These are phyloP conservation scores for Excalfactoria chinensis DNA, from an alignment of 2,113 vertebrate species.

Conservation along the genomic window DNA sequence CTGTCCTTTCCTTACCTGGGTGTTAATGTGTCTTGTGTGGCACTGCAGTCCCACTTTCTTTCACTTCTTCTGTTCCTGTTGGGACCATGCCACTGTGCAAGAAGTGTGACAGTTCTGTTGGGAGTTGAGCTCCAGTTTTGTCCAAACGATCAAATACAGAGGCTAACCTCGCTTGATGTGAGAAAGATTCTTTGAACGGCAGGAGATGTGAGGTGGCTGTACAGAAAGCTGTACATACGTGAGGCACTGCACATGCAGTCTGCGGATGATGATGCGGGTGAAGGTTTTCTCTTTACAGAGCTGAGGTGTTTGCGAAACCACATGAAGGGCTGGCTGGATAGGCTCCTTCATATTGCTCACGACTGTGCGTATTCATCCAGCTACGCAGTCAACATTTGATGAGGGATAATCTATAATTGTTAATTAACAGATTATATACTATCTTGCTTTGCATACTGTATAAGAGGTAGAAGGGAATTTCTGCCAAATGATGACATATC, in stretches of 20 bases:
- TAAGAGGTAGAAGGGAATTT: neutral
- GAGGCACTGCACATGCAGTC: neutral
- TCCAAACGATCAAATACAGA: neutral
- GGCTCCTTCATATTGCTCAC: neutral
- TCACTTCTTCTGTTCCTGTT: neutral
- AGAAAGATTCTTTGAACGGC: accelerated
- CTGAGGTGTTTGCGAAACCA: neutral
- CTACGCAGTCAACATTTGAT: neutral
- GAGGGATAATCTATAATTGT: neutral
- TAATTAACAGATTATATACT: neutral
- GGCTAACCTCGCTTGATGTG: neutral
- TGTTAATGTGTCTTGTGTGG: neutral
- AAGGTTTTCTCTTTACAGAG: neutral
- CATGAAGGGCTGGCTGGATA: neutral
- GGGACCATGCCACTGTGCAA: neutral
- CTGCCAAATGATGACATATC: neutral
- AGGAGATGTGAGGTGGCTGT: neutral
- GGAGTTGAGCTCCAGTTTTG: neutral
- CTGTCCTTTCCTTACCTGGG: neutral
- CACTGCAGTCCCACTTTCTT: neutral
- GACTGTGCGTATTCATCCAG: neutral
- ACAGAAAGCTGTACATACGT: neutral
- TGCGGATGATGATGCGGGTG: neutral
- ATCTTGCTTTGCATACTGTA: neutral
- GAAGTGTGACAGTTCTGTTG: neutral